Conservation (phyloP, 2,888 invertebrate genomes). For the Dasypogon diadema region DNA sequence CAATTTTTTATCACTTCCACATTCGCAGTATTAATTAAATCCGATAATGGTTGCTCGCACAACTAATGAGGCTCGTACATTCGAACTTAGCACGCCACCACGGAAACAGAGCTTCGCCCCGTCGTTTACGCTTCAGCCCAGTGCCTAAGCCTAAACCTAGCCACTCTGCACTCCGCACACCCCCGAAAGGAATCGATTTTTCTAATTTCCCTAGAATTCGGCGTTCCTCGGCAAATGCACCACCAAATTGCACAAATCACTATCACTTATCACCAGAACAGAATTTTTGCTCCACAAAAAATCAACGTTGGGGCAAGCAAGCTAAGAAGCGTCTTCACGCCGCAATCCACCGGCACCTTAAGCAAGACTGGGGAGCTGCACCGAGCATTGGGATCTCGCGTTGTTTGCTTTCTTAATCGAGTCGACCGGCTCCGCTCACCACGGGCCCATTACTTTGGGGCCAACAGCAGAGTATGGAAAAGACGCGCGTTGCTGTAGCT, state of each 20-base stretch:
- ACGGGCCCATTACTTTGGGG: conserved; percentile 23
- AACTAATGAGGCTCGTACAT: conserved; percentile 26
- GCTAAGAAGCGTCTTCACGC: conserved; percentile 2
- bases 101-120: neutral
- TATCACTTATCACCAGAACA: conserved; percentile 23
- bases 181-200: conserved; percentile 28
- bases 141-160: neutral
- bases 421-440: conserved; percentile 32
- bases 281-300: conserved; percentile 6
- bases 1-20: conserved; percentile 15
- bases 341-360: conserved; percentile 42
- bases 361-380: conserved; percentile 20
- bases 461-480: neutral
- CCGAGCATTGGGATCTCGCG: conserved; percentile 6
- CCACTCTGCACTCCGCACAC: neutral
- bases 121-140: neutral
- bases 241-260: conserved; percentile 5
- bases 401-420: conserved; percentile 49
- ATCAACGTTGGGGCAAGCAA: neutral
- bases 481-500: neutral
- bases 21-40: conserved; percentile 29
- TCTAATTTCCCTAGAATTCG: neutral
- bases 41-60: conserved; percentile 35
- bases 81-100: neutral
- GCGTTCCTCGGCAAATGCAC: neutral